A percentile compares a stretch with the other conserved stretches of the same genome.
Evolutionary conservation across 2,888 invertebrate species (phyloP).

Genomic region (Eledona agricola): DNA sequence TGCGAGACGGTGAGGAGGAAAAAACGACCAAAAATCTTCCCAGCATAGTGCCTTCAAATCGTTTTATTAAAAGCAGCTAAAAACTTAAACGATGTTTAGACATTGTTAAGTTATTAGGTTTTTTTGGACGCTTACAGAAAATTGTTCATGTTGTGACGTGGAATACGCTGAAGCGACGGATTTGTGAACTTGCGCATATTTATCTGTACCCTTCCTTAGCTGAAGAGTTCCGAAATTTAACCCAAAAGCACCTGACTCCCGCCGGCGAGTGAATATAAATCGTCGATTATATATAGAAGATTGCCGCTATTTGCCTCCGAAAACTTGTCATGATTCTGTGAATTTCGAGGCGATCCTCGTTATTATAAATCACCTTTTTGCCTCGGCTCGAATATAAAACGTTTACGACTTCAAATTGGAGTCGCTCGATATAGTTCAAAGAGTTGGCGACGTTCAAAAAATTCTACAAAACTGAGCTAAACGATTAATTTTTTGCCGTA

Average conservation of each 20-base stretch:
- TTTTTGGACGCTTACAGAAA: constrained; percentile 30
- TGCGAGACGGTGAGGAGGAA: constrained; percentile 34
- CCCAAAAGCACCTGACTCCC: no score
- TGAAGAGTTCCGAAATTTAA: no score
- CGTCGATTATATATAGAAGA: no score
- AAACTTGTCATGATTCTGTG: not conserved
- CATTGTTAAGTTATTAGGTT: constrained; percentile 48
- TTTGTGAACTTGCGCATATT: no score
- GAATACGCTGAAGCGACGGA: constrained; percentile 12
- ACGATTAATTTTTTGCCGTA: constrained; percentile 11
- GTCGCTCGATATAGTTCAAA: constrained; percentile 11
- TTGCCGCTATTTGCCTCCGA: no score
- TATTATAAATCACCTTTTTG: no score
- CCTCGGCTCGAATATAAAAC: not conserved
- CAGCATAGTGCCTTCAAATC: constrained; percentile 38
- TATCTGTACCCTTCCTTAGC: no score
- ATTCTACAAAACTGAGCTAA: constrained; percentile 3
- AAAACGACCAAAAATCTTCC: constrained; percentile 43
- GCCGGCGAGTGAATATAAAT: no score
- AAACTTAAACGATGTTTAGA: constrained; percentile 47
- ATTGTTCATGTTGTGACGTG: constrained; percentile 16
- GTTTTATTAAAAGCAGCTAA: constrained; percentile 46
- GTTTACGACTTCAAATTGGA: constrained; percentile 1
- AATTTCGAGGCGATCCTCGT: no score
- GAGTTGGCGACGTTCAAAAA: constrained; percentile 6